Conservation (phyloP, 2,113 vertebrate genomes). For the Apteryx mantelli region DNA sequence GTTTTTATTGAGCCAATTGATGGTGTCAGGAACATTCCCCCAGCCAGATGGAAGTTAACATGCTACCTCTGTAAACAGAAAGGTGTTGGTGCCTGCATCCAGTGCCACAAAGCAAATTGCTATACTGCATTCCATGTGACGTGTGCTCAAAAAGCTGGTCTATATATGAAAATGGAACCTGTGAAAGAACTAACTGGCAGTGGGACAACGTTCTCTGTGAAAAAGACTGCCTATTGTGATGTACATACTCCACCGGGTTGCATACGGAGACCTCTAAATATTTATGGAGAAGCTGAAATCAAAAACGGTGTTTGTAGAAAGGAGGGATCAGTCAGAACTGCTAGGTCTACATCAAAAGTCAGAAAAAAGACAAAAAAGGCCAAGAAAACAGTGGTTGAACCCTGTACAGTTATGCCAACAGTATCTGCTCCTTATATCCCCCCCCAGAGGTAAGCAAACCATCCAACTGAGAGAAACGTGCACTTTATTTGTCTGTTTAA, state of each 20-base stretch:
- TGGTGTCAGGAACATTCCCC: constrained; percentile 92
- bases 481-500: background rate
- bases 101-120: constrained; percentile 99
- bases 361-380: constrained; percentile 90
- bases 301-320: constrained; percentile 90
- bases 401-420: constrained; percentile 80
- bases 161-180: constrained; percentile 98
- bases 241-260: constrained; percentile 92
- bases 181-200: constrained; percentile 84
- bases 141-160: constrained; percentile 92
- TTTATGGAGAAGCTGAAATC: constrained; percentile 88
- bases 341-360: constrained; percentile 83
- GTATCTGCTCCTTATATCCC: constrained; percentile 88
- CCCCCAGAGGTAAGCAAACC: constrained; percentile 86
- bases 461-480: background rate
- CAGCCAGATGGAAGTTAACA: constrained; percentile 96
- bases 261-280: constrained; percentile 86
- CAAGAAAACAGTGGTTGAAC: constrained; percentile 84
- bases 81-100: constrained; percentile 95
- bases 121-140: constrained; percentile 98
- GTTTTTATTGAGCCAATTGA: constrained; percentile 98
- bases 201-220: constrained; percentile 88
- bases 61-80: constrained; percentile 99
- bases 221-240: constrained; percentile 96
- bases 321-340: constrained; percentile 75